phyloP scores from a whole-genome alignment of 2,797 vertebrate species.

The Scolopax rusticola region DNA sequence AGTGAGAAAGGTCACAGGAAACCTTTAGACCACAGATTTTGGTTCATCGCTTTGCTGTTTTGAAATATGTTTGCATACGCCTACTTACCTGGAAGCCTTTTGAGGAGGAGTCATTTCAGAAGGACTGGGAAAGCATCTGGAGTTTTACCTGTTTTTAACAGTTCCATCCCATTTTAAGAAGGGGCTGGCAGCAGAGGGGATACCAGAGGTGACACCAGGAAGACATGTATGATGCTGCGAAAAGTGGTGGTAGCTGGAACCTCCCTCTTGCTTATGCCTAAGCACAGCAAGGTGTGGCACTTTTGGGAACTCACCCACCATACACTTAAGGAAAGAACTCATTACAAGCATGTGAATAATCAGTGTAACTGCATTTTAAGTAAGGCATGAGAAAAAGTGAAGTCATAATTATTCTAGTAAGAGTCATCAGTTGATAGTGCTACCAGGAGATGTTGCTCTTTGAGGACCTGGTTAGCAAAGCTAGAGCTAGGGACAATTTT shows the following conservation, averaged over 20 bases:
- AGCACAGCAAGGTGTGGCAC: not conserved
- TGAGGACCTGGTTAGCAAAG: not conserved
- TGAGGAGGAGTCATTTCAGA: not conserved
- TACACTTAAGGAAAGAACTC: not conserved
- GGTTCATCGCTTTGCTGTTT: rapidly evolving
- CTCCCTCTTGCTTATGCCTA: rapidly evolving
- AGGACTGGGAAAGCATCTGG: not conserved
- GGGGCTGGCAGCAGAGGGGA: not conserved
- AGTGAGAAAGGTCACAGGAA: not conserved
- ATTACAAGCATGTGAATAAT: not conserved
- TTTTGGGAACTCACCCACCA: not conserved
- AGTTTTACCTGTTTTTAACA: not conserved
- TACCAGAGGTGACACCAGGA: rapidly evolving
- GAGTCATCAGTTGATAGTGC: not conserved
- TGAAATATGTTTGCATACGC: not conserved
- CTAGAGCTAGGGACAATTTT: not conserved
- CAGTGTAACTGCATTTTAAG: not conserved
- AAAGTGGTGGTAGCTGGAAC: not conserved
- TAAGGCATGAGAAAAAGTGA: not conserved
- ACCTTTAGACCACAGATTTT: not conserved
- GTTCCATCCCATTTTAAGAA: not conserved
- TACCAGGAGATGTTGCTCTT: not conserved
- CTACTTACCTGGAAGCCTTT: not conserved
- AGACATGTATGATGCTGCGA: rapidly evolving
- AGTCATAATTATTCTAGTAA: not conserved